Evolutionary conservation across 2,888 invertebrate genomes (phyloP), one percentile per base, ranked within the genome.

Genomic region (Acronicta alni): DNA sequence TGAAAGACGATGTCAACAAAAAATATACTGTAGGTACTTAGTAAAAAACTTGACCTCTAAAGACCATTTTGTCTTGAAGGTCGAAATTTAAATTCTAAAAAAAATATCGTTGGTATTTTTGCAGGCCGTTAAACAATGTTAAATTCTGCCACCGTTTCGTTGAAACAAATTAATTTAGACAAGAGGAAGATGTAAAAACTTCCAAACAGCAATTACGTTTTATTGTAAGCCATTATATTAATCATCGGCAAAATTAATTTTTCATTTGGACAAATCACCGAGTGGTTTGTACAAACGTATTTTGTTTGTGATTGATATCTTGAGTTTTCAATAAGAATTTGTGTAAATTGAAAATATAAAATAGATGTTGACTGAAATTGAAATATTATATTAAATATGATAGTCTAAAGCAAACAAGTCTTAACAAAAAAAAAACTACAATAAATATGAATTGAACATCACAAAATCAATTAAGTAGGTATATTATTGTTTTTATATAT

Each of bases 221-320:
- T 91, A 94, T 94, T 90, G 87, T 90, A 77, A 78, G 79, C 86
- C 89, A 93, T 94, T 93, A 93, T 88, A 93, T 93, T 92, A 94
- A 94, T 94, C 93, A 93, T 92, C 88, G 89, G 89, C 90, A 85
- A 92, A 92, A 93, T 93, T 92, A 92, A 94, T 94, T 93, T 93
- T 93, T 93, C 94, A 93, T 93, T 93, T 89, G 90, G 88, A 93
- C 92, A 91, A 93, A 94, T 94, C 90, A 86, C 88, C 83, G 87
- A 87, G 89, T 88, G 89, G 87, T 87, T 84, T 78, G 59, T 88
- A 87, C 88, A 87, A 90, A 91, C 90, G 89, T 89, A 88, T 91
- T 89, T 86, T 82, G 82, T 80, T 80, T 84, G 87, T 91, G 91
- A 91, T 91, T 88, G 89, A 93, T 92, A 87, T 80, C 80, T 82